Evolutionary conservation across 2,888 invertebrate genomes (phyloP).

Genomic region (Prosapia bicincta): DNA sequence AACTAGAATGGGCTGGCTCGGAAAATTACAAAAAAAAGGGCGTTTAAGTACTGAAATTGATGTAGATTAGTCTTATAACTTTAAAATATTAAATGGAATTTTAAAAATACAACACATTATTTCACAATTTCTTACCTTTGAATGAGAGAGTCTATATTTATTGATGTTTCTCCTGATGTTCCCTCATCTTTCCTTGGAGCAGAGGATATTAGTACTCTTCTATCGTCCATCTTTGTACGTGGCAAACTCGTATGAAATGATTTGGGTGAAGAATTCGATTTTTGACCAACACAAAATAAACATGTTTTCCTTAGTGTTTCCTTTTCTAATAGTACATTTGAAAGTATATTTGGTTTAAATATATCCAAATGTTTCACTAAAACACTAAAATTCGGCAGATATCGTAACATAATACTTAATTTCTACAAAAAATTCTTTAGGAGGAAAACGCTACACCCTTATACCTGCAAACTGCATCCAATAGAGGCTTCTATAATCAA

Average conservation of each 20-base stretch:
- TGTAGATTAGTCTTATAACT: too few relatives aligned
- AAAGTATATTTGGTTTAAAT: not conserved
- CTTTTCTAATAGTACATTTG: not conserved
- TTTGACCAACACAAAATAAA: not conserved
- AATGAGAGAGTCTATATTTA: slow-evolving; percentile 64
- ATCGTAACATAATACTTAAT: not conserved
- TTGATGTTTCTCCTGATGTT: slow-evolving; percentile 67
- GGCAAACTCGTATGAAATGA: slow-evolving; percentile 30
- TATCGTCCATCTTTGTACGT: slow-evolving; percentile 43
- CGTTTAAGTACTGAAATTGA: too few relatives aligned
- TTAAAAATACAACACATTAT: too few relatives aligned
- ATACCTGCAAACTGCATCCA: not conserved
- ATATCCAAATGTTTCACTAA: not conserved
- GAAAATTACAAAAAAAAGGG: too few relatives aligned
- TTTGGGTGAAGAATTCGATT: not conserved
- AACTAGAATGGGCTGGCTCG: too few relatives aligned
- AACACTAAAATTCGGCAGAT: not conserved
- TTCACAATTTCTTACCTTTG: slow-evolving; percentile 58
- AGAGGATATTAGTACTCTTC: slow-evolving; percentile 43
- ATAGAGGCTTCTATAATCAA: not conserved
- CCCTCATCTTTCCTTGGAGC: slow-evolving; percentile 63
- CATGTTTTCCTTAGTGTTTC: not conserved
- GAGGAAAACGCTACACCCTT: not conserved
- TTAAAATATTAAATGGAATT: too few relatives aligned
- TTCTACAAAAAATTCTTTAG: not conserved